phyloP scores from a whole-genome alignment of 1,140 invertebrate species.

The Drosophila sproati region DNA sequence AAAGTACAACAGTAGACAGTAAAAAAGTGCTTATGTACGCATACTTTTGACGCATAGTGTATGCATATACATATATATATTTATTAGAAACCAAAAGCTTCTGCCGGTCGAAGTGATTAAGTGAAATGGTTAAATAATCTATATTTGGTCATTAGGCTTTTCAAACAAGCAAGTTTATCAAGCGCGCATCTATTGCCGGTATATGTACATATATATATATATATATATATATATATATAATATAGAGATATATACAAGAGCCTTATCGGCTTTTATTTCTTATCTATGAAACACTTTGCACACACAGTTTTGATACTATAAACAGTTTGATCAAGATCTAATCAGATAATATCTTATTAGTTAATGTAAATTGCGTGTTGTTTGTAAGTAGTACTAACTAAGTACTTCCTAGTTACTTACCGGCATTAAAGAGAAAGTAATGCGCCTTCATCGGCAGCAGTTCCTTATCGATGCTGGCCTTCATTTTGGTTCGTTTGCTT shows the following conservation, averaged over 20 bases:
- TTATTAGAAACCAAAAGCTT: neutral
- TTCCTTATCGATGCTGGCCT: constrained; percentile 88
- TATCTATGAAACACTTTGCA: neutral
- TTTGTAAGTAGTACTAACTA: no score
- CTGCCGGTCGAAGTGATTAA: constrained; percentile 21
- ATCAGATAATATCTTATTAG: constrained; percentile 5
- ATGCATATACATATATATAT: neutral
- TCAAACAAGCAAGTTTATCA: constrained; percentile 2
- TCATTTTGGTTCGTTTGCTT: constrained; percentile 56
- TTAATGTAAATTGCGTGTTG: neutral
- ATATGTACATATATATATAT: neutral
- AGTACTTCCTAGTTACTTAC: constrained; percentile 85
- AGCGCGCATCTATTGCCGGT: constrained; percentile 11
- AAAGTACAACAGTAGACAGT: no score
- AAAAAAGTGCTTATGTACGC: neutral
- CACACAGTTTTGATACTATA: neutral
- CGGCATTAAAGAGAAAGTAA: constrained; percentile 95
- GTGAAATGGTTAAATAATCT: constrained; percentile 17
- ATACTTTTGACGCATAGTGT: constrained; percentile 11
- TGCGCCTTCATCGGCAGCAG: constrained; percentile 94
- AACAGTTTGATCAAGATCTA: neutral
- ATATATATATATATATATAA: neutral
- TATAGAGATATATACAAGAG: neutral
- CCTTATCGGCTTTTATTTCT: neutral
- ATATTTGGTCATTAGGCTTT: constrained; percentile 16